Percentiles rank a stretch among this genome's conserved stretches.
Evolutionary conservation across 2,113 vertebrate genomes (phyloP).

Genomic region (Vireo altiloquus): DNA sequence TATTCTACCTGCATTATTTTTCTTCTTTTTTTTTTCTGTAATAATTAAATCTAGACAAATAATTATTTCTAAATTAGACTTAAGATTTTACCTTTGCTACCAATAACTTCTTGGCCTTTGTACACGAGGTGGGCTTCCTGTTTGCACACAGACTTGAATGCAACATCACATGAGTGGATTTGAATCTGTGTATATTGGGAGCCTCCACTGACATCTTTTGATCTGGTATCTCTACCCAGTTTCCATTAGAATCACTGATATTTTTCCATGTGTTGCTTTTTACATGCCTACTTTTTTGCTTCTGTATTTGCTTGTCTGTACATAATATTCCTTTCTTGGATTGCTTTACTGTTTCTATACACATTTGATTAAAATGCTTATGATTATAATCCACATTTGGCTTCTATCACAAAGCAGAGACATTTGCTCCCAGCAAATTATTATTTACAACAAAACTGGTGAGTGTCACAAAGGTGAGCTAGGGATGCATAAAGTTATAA

Average conservation of each 20-base stretch:
- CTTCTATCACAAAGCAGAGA: not conserved
- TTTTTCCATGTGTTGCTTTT: not conserved
- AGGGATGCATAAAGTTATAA: not conserved
- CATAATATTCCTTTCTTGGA: not conserved
- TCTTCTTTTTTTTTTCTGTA: not conserved
- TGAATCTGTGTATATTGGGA: not conserved
- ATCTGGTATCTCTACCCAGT: not conserved
- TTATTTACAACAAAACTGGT: not conserved
- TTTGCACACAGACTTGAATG: not conserved
- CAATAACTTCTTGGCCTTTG: not conserved
- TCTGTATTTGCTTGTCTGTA: not conserved
- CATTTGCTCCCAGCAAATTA: not conserved
- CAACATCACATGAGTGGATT: not conserved
- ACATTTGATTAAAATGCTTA: not conserved
- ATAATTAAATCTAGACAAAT: not conserved
- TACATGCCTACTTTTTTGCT: not conserved
- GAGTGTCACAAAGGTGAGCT: not conserved
- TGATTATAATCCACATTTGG: not conserved
- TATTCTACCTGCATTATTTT: not conserved
- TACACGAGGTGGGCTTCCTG: not conserved
- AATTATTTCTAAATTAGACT: not conserved
- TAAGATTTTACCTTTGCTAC: not conserved
- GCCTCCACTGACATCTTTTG: not conserved
- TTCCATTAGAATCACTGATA: not conserved
- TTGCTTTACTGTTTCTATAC: not conserved